Percentiles rank a stretch among this genome's conserved stretches.
These are phyloP conservation scores for Eurosta solidaginis DNA, from an alignment of 1,140 invertebrate genomes.

Conservation along the genomic window DNA sequence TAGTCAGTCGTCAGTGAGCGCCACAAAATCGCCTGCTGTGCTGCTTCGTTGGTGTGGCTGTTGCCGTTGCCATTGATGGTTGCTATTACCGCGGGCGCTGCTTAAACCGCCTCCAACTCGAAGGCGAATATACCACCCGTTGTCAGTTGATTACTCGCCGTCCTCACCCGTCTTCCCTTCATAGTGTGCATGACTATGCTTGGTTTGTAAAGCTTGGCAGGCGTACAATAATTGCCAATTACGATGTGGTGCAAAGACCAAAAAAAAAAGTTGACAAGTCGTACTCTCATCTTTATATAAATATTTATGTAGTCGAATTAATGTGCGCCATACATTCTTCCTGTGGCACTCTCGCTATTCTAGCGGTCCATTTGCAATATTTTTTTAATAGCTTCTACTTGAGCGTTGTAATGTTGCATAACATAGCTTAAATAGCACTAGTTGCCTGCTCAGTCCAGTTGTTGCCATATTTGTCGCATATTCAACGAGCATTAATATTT, in stretches of 20 bases:
- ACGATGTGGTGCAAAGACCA: constrained; percentile 19
- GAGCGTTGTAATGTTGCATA: neutral
- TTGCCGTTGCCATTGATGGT: neutral
- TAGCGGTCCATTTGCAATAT: neutral
- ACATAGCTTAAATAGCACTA: neutral
- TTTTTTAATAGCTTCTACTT: neutral
- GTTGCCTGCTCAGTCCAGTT: neutral
- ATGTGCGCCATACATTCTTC: neutral
- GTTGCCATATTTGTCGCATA: constrained; percentile 11
- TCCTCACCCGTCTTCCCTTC: neutral
- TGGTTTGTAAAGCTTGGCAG: neutral
- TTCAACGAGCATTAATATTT: constrained; percentile 25
- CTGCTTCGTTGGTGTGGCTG: neutral
- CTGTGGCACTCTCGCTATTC: neutral
- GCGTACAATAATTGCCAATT: constrained; percentile 36
- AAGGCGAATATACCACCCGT: neutral
- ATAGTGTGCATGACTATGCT: neutral
- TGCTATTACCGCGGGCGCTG: neutral
- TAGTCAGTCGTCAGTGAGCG: neutral
- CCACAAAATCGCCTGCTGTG: constrained; percentile 6
- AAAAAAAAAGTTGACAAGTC: neutral
- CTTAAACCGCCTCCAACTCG: neutral
- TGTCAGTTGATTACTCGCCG: neutral
- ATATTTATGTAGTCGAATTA: neutral
- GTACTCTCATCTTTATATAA: neutral